These are phyloP conservation scores for Eutolmus rufibarbis DNA, from an alignment of 2,888 invertebrate genomes.

Conservation along the genomic window DNA sequence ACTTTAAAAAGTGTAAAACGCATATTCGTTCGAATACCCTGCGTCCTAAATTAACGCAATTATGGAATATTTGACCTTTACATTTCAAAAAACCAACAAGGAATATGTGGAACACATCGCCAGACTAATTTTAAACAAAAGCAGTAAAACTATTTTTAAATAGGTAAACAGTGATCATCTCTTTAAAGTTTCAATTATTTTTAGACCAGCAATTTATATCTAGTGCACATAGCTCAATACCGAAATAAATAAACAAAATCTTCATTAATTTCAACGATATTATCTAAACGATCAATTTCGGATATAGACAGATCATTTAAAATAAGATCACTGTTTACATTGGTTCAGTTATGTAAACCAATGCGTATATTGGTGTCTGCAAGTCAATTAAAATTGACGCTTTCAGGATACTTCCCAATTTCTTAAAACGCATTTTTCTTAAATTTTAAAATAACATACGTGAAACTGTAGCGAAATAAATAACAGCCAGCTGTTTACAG, in stretches of 20 bases:
- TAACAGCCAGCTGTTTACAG: neutral
- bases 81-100: neutral
- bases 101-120: neutral
- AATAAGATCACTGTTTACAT: neutral
- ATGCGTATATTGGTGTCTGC: neutral
- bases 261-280: neutral
- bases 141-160: neutral
- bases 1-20: neutral
- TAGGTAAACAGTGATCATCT: neutral
- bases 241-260: neutral
- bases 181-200: neutral
- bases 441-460: neutral
- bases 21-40: neutral
- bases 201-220: neutral
- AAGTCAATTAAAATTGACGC: neutral
- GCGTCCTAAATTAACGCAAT: neutral
- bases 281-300: neutral
- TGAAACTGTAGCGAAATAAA: neutral
- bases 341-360: neutral
- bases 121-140: neutral
- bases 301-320: neutral
- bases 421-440: neutral
- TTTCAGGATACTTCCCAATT: neutral
- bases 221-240: neutral
- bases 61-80: neutral